phyloP scores from a whole-genome alignment of 2,797 vertebrate genomes.

The Peromyscus aztecus region DNA sequence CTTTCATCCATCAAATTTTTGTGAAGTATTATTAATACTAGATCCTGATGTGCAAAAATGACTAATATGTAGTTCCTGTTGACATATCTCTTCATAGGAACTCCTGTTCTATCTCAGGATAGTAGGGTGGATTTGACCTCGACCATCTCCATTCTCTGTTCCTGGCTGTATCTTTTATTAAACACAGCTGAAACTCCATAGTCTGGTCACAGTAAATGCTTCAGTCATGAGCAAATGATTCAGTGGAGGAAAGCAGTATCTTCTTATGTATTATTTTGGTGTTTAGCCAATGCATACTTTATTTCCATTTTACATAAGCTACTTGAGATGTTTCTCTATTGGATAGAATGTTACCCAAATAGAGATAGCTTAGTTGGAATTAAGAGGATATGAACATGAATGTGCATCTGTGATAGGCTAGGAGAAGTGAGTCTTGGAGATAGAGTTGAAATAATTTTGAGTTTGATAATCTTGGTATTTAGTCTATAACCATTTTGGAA shows the following conservation, averaged over 20 bases:
- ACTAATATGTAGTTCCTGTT: background rate
- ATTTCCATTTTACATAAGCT: background rate
- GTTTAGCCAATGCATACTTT: background rate
- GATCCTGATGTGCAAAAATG: background rate
- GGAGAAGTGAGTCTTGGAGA: background rate
- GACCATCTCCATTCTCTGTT: background rate
- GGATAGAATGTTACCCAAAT: background rate
- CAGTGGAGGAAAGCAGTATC: background rate
- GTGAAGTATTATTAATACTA: background rate
- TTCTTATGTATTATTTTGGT: background rate
- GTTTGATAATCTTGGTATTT: constrained; percentile 6
- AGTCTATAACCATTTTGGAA: background rate
- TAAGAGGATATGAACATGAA: background rate
- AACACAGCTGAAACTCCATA: background rate
- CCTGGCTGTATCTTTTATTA: background rate
- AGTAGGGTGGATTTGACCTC: background rate
- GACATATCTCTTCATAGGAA: background rate
- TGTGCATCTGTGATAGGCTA: background rate
- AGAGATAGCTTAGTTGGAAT: background rate
- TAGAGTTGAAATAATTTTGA: constrained; percentile 17
- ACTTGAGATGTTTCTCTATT: background rate
- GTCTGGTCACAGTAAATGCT: background rate
- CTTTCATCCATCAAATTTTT: background rate
- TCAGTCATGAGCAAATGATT: background rate
- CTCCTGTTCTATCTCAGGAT: background rate